These are phyloP conservation scores for Percopsis transmontana DNA, from an alignment of 2,113 vertebrate genomes.

Conservation along the genomic window DNA sequence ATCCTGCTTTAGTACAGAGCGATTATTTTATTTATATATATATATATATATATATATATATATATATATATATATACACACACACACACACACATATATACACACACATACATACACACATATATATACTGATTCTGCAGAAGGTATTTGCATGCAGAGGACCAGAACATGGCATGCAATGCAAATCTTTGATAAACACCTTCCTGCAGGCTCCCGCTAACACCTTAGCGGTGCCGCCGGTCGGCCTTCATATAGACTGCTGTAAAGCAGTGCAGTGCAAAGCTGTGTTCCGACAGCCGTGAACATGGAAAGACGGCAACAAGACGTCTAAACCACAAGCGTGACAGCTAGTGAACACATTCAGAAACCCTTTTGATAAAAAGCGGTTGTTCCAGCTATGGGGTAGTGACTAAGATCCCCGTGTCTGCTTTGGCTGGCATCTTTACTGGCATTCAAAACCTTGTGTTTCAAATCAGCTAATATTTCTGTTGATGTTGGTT, in stretches of 20 bases:
- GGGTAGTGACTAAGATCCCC: background rate
- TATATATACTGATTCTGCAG: no score
- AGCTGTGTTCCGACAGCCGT: background rate
- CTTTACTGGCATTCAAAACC: background rate
- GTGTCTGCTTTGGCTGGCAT: background rate
- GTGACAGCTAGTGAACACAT: background rate
- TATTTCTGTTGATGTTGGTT: slow-evolving; percentile 4
- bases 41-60: no score
- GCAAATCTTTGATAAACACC: slow-evolving; percentile 55
- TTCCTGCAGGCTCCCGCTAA: slow-evolving; percentile 24
- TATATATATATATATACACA: no score
- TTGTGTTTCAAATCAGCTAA: background rate
- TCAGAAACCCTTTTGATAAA: background rate
- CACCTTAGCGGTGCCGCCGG: background rate
- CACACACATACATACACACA: no score
- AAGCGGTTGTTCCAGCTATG: background rate
- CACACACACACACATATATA: no score
- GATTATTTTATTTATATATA: no score
- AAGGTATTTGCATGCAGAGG: slow-evolving; percentile 58
- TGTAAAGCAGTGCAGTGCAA: background rate
- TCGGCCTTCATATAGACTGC: background rate
- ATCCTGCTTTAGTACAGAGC: no score
- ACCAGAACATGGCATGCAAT: slow-evolving; percentile 25
- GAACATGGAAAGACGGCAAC: background rate
- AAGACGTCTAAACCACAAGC: background rate